Base-by-base conservation (phyloP, 2,797 vertebrate genomes). In the Siniperca undulata region DNA sequence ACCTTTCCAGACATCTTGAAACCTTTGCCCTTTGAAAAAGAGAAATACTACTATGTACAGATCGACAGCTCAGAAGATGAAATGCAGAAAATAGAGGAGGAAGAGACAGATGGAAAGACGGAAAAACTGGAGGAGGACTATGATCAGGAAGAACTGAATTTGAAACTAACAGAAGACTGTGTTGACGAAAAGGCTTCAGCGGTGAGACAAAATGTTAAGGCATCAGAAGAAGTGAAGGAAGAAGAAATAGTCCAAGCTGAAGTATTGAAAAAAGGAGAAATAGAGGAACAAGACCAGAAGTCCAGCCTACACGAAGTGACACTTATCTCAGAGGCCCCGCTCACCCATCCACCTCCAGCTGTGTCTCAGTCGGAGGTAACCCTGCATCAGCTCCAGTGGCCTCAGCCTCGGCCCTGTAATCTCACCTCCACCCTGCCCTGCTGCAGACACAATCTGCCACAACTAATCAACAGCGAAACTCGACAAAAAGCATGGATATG, bases 311-410 rank as follows among this genome's bases (percentile, higher is more conserved):
- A 58, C 1, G 3, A 81, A 24, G 50, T 1, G n/a, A 60, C 73
- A 0, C 6, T 69, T 2, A 86, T 84, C 12, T 27, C 76, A 17
- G 81, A 40, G 13, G 20, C 16, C 48, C 11, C 20, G 0, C 61
- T 59, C 81, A 71, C 90, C 59, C 92, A 87, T 60, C 81, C 88
- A 66, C 84, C 88, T 84, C 95, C 95, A 91, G 90, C 88, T 80
- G 92, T 91, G 82, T 76, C 96, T 93, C 96, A 93, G 84, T 93
- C 90, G 83, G 97, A 97, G 97, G 97, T 97, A 97, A 97, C 83
- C 81, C 60, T n/a, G 66, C 69, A 16, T 77, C 73, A 24, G 52
- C 68, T 76, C 70, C 50, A 36, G 67, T 5, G 58, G 70, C 67
- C 76, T 72, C 46, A 27, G 42, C 71, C 73, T 65, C 50, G 46